Evolutionary conservation across 2,888 invertebrate genomes (phyloP).

Genomic region (Mythimna impura): DNA sequence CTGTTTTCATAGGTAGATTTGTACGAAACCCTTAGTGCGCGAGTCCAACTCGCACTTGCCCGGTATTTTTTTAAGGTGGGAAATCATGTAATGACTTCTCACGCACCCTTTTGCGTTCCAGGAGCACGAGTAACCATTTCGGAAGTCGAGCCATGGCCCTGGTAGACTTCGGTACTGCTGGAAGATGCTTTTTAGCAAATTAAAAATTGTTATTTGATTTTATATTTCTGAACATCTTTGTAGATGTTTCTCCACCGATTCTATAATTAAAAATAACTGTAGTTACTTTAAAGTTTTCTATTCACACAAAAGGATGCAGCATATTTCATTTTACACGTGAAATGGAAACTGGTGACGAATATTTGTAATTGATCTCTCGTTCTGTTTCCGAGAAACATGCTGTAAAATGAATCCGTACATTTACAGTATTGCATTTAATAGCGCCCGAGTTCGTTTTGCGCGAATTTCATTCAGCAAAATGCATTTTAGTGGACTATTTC

Average conservation of each 20-base stretch:
- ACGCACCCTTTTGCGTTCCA: too few relatives aligned
- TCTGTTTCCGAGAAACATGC: slow-evolving; percentile 25
- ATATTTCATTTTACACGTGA: slow-evolving; percentile 19
- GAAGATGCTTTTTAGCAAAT: too few relatives aligned
- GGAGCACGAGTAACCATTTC: too few relatives aligned
- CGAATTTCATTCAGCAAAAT: slow-evolving; percentile 29
- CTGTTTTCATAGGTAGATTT: too few relatives aligned
- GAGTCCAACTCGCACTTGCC: too few relatives aligned
- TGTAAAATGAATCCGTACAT: slow-evolving; percentile 21
- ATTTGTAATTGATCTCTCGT: slow-evolving; percentile 23
- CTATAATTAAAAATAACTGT: background rate
- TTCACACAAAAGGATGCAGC: slow-evolving; percentile 12
- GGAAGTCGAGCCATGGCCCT: too few relatives aligned
- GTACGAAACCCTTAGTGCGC: too few relatives aligned
- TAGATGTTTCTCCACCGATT: background rate
- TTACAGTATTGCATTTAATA: slow-evolving; percentile 29
- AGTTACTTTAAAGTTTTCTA: background rate
- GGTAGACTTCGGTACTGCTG: too few relatives aligned
- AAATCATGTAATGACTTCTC: too few relatives aligned
- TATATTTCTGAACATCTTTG: background rate
- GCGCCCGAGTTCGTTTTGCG: slow-evolving; percentile 11
- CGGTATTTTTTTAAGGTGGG: too few relatives aligned
- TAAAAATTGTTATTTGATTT: background rate
- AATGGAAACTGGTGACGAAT: slow-evolving; percentile 3
- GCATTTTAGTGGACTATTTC: slow-evolving; percentile 16